Evolutionary conservation across 2,113 vertebrate genomes (phyloP).

Genomic region (Lycaon pictus): DNA sequence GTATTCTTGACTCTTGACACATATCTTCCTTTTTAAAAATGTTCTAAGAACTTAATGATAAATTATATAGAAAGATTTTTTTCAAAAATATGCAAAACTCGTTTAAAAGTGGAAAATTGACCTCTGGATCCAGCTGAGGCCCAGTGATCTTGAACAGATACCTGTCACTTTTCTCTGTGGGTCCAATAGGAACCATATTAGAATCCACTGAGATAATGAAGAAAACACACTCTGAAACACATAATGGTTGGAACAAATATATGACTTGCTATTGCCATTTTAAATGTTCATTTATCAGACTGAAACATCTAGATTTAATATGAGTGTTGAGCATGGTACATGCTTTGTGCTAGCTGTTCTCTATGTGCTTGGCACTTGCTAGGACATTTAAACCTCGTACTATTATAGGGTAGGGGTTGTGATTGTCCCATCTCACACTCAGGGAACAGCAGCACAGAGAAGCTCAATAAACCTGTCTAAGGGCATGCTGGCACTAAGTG

Average conservation of each 20-base stretch:
- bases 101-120: background rate
- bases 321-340: background rate
- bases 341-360: background rate
- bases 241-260: background rate
- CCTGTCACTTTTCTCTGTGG: background rate
- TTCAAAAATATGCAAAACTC: background rate
- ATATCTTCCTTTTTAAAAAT: background rate
- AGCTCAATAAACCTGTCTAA: background rate
- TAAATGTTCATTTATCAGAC: background rate
- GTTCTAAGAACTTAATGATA: background rate
- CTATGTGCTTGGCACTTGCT: background rate
- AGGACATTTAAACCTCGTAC: background rate
- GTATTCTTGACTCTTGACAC: background rate
- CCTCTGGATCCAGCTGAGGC: background rate
- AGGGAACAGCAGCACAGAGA: background rate
- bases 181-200: background rate
- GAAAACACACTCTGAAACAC: background rate
- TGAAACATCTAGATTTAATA: background rate
- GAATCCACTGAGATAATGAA: background rate
- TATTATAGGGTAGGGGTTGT: background rate
- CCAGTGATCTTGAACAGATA: background rate
- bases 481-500: fast-evolving
- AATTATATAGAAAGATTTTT: background rate
- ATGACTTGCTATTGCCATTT: background rate
- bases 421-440: background rate